Conservation (phyloP, 2,113 vertebrate species). For the Muscicapa adusta region DNA sequence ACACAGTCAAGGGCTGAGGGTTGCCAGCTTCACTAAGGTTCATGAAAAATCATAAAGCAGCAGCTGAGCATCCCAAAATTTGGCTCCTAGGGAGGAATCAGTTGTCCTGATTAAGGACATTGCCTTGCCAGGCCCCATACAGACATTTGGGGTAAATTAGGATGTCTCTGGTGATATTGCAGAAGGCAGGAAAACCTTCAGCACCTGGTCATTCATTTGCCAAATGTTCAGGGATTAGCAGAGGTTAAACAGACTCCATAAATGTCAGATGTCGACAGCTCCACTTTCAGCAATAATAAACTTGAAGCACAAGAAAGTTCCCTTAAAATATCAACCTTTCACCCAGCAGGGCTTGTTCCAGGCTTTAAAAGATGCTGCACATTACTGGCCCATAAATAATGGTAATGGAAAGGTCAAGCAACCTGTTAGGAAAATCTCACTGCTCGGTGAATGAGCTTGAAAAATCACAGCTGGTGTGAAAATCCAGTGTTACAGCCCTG, state of each 20-base stretch:
- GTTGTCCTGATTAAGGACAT: neutral
- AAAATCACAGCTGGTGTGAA: neutral
- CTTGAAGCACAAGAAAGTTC: neutral
- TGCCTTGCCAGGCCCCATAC: neutral
- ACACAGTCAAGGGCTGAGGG: neutral
- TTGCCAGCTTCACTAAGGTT: neutral
- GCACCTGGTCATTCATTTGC: neutral
- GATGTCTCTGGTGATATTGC: neutral
- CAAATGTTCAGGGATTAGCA: neutral
- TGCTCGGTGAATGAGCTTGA: neutral
- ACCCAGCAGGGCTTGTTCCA: constrained; percentile 8
- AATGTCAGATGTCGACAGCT: constrained; percentile 27
- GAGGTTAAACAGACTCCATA: constrained; percentile 5
- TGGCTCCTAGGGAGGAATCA: neutral
- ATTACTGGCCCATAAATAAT: constrained; percentile 33
- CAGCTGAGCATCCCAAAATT: neutral
- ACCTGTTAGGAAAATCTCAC: constrained; percentile 6
- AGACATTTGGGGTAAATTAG: neutral
- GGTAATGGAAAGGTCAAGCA: constrained; percentile 41
- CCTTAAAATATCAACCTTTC: constrained; percentile 48
- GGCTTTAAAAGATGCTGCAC: constrained; percentile 10
- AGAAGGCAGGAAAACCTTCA: neutral
- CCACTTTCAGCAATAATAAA: neutral
- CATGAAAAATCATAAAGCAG: neutral
- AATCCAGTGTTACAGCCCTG: neutral